A percentile compares a stretch with the other conserved stretches of the same genome.
Conservation (phyloP, 37 sponge, comb jelly and placozoan genomes). For the Petrosia ficiformis region DNA sequence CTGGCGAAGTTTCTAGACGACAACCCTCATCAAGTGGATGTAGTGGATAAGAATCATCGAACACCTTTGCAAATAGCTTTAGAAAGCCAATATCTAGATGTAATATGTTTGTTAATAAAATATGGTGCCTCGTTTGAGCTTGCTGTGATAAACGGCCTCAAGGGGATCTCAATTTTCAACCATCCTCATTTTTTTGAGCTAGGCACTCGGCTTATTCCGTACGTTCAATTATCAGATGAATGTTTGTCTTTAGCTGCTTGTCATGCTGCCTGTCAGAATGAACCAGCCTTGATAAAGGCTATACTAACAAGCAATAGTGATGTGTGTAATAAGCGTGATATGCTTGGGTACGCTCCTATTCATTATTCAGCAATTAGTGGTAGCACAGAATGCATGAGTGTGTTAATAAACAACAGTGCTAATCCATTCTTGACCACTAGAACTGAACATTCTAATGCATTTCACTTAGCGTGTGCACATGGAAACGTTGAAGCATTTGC, state of each 20-base stretch:
- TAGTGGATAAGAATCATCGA: conserved; percentile 21
- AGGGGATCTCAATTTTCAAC: not conserved
- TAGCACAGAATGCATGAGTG: not conserved
- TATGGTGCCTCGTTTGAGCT: conserved; percentile 25
- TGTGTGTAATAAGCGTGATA: conserved; percentile 13
- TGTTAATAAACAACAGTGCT: conserved; percentile 26
- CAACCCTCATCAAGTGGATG: conserved; percentile 11
- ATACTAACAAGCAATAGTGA: not conserved
- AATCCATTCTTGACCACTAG: not conserved
- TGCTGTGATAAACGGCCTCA: not conserved
- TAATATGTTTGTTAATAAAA: conserved; percentile 33
- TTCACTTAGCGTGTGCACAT: conserved; percentile 39
- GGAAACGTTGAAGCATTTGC: conserved; percentile 12
- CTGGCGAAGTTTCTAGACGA: conserved; percentile 11
- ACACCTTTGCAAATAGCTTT: conserved; percentile 47
- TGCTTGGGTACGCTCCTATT: conserved; percentile 32
- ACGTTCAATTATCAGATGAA: not conserved
- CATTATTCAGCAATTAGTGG: conserved; percentile 43
- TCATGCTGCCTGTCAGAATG: not conserved
- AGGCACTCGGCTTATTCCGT: not conserved
- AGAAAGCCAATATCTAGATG: conserved; percentile 33
- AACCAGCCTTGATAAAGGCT: not conserved
- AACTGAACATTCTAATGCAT: conserved; percentile 20
- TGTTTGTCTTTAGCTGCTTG: not conserved
- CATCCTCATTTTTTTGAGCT: not conserved